Evolutionary conservation across 2,797 vertebrate genomes (phyloP).

Genomic region (Gymnoscopelus microlampas): DNA sequence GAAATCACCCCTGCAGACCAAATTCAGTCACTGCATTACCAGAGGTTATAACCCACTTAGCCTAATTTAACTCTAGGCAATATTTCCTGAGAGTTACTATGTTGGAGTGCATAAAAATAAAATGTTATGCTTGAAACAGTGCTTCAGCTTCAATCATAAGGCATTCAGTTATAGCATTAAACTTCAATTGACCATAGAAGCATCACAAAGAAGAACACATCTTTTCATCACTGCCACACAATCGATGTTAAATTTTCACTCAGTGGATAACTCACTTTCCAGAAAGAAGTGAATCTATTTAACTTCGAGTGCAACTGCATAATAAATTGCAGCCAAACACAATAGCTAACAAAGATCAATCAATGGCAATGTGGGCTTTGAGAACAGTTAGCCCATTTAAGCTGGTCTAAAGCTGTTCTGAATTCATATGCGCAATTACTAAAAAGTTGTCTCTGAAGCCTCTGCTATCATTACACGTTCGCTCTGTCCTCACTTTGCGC

Average conservation of each 20-base stretch:
- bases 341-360: constrained; percentile 2
- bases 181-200: constrained; percentile 34
- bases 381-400: neutral
- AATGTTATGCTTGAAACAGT: constrained; percentile 31
- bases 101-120: constrained; percentile 32
- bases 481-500: constrained; percentile 54
- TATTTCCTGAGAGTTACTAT: constrained; percentile 14
- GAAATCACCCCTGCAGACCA: neutral
- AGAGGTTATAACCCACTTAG: constrained; percentile 42
- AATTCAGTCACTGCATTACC: constrained; percentile 11
- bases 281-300: constrained; percentile 5
- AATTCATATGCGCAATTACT: constrained; percentile 23
- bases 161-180: constrained; percentile 47
- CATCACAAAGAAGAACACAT: constrained; percentile 34
- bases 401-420: constrained; percentile 29
- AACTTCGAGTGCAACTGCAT: constrained; percentile 1
- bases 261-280: neutral
- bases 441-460: constrained; percentile 37
- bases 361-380: neutral
- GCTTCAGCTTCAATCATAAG: constrained; percentile 39
- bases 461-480: constrained; percentile 41
- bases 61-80: constrained; percentile 23
- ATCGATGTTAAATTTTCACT: neutral
- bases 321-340: neutral
- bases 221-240: constrained; percentile 33